A percentile compares a stretch with the other conserved stretches of the same genome.
Evolutionary conservation across 2,888 invertebrate genomes (phyloP).

Genomic region (Oligia latruncula): DNA sequence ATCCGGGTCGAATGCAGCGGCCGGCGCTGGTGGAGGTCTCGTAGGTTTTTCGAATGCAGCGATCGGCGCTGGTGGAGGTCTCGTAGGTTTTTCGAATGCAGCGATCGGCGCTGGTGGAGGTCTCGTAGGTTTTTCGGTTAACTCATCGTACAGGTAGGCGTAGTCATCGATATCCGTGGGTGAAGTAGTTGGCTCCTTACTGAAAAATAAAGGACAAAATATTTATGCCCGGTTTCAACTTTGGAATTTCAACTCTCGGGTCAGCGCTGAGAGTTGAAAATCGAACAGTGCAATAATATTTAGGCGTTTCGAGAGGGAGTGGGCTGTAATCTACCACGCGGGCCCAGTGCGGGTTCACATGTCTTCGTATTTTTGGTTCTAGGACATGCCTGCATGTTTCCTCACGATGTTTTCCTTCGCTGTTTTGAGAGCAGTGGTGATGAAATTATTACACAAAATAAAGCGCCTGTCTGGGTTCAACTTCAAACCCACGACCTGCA

Average conservation of each 20-base stretch:
- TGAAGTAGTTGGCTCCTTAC: background rate
- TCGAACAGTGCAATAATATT: background rate
- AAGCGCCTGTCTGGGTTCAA: background rate
- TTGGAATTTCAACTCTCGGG: no score
- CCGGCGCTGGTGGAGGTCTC: no score
- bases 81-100: background rate
- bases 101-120: background rate
- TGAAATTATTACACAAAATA: background rate
- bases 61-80: background rate
- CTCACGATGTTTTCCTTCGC: background rate
- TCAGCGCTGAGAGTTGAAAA: background rate
- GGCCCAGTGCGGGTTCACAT: background rate
- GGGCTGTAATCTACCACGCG: background rate
- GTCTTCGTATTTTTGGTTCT: no score
- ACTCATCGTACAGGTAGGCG: background rate
- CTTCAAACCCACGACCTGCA: background rate
- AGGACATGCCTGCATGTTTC: background rate
- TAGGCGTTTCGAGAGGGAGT: background rate
- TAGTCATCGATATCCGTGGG: background rate
- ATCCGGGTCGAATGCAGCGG: background rate
- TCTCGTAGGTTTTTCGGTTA: background rate
- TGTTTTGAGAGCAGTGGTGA: background rate
- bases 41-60: background rate
- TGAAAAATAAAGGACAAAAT: constrained; percentile 10
- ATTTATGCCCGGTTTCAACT: background rate